Percentiles rank a stretch among this genome's conserved stretches.
These are phyloP conservation scores for Rhinoptilus africanus DNA, from an alignment of 2,113 vertebrate species.

Conservation along the genomic window DNA sequence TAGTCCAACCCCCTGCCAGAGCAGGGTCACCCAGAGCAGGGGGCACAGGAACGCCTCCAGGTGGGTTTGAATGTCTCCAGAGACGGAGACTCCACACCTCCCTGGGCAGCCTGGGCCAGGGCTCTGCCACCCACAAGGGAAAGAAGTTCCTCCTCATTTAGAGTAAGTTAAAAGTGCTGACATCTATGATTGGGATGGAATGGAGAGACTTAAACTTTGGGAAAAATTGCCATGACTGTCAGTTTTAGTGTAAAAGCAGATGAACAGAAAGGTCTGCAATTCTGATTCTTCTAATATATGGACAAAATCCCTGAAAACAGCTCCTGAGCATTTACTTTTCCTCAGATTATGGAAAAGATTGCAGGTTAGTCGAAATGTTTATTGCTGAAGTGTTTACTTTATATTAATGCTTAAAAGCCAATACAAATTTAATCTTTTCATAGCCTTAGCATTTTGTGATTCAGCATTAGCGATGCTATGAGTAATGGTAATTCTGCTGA, in stretches of 20 bases:
- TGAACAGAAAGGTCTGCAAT: not conserved
- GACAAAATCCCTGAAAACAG: not conserved
- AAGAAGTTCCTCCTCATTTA: too few species aligned
- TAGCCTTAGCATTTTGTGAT: slow-evolving; percentile 9
- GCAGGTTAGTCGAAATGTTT: slow-evolving; percentile 28
- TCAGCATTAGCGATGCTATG: slow-evolving; percentile 2
- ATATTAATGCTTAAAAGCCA: slow-evolving; percentile 39
- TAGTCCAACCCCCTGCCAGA: too few species aligned
- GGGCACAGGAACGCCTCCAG: too few species aligned
- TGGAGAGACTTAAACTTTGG: not conserved
- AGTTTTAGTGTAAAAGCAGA: not conserved
- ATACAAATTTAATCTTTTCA: slow-evolving; percentile 38
- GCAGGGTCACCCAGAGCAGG: too few species aligned
- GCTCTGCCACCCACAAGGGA: too few species aligned
- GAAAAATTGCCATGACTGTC: not conserved
- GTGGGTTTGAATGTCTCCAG: too few species aligned
- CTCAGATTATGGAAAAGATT: not conserved
- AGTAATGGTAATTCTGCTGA: slow-evolving; percentile 56
- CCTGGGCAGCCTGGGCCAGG: too few species aligned
- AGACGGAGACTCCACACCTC: too few species aligned
- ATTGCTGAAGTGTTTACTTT: slow-evolving; percentile 49
- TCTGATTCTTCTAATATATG: not conserved
- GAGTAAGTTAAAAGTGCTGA: not conserved
- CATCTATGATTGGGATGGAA: not conserved
- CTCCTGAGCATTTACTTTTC: not conserved